Base-by-base conservation (phyloP, 2,113 vertebrate genomes). In the Triplophysa rosa region DNA sequence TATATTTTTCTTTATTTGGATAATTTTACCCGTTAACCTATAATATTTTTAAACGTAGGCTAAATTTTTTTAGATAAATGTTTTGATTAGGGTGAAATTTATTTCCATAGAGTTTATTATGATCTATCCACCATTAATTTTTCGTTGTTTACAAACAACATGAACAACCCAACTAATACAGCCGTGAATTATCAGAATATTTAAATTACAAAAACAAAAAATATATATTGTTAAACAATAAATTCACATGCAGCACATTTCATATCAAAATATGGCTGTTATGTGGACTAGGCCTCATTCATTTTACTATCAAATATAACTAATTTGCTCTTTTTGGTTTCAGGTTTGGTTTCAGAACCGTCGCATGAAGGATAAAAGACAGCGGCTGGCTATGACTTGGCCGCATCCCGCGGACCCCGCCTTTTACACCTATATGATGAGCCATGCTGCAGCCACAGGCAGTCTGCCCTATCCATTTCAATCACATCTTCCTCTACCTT, bases 301-400 rank as follows among this genome's bases (percentile, higher is more conserved):
- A n/a, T 69, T 76, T 24, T 45, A 52, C 23, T 74, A 42, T 8
- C 14, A 42, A 13, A 24, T 45, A 14, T 45, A 14, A 4, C 3
- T 59, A 6, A 19, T 72, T 58, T 59, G 19, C 14, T 42, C 65
- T 24, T 80, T 23, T 63, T 63, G 64, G 79, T 73, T 23, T 40
- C 91, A 99, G 98, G 97, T 99, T 79, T 99, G 98, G 98, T 99
- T 99, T 92, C 97, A 99, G 93, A 99, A 99, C 91, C 94, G 98
- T 73, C 91, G 98, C 86, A 99, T 99, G 98, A 99, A 99, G 90
- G 98, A 99, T 92, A 99, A 99, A 84, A 86, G 97, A 45, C 97
- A 98, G 90, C 94, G 98, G 24, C 90, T 99, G 85, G 97, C 97
- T 66, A 98, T 99, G 97, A 97, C 97, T 42, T 99, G 97, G 98